Percentiles rank a stretch among this genome's conserved stretches.
phyloP scores from a whole-genome alignment of 2,797 vertebrate species.

The Arremon brunneinucha region DNA sequence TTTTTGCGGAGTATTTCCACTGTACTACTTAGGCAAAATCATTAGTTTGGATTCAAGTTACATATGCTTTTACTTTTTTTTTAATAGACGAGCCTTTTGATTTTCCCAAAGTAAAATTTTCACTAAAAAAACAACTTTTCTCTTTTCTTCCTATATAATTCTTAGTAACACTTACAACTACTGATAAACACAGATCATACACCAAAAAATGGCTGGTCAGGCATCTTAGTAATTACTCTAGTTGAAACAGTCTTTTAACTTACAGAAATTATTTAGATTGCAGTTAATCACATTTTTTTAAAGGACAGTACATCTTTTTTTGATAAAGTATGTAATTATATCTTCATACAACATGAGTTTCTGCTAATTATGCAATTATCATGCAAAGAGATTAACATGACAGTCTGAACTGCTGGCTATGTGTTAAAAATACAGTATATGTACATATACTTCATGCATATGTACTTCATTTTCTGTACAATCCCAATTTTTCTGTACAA shows the following conservation, averaged over 20 bases:
- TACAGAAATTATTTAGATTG: conserved; percentile 60
- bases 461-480: not conserved
- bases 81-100: not conserved
- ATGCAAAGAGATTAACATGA: conserved; percentile 63
- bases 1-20: not conserved
- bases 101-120: not conserved
- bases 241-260: conserved; percentile 53
- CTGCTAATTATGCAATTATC: conserved; percentile 67
- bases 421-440: not conserved
- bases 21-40: not conserved
- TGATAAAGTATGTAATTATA: conserved; percentile 61
- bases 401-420: conserved; percentile 46
- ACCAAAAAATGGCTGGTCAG: conserved; percentile 18
- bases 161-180: not conserved
- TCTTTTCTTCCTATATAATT: not conserved
- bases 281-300: conserved; percentile 50
- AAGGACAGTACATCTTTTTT: conserved; percentile 55
- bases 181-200: conserved; percentile 21
- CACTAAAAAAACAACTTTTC: not conserved
- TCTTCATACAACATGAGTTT: conserved; percentile 44
- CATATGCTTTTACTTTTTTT: not conserved
- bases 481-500: not conserved
- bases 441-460: not conserved
- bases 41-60: not conserved
- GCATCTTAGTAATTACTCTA: conserved; percentile 53